Evolutionary conservation across 1,140 invertebrate genomes (phyloP).

Genomic region (Caenorhabditis latens): DNA sequence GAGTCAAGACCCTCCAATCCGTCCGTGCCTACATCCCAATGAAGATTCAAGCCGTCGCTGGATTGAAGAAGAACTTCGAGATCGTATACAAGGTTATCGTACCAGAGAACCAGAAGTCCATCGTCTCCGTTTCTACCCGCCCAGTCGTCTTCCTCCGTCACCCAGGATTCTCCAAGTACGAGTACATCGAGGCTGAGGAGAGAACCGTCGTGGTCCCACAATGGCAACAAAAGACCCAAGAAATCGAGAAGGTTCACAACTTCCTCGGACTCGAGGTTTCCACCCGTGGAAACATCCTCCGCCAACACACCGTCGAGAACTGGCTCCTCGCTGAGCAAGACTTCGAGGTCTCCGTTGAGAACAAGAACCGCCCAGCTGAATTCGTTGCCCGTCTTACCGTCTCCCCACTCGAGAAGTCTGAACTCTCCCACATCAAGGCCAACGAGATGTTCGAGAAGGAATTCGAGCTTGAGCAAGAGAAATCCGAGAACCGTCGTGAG

Average conservation of each 20-base stretch:
- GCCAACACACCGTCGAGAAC: conserved; percentile 20
- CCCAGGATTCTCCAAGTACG: conserved; percentile 54
- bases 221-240: conserved; percentile 32
- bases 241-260: conserved; percentile 1
- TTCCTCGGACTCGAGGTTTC: conserved; percentile 25
- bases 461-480: conserved; percentile 50
- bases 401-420: conserved; percentile 18
- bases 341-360: conserved; percentile 38
- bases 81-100: conserved; percentile 57
- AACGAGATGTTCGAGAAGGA: conserved; percentile 54
- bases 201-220: conserved; percentile 62
- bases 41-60: conserved; percentile 58
- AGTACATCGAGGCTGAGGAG: conserved; percentile 67
- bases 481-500: conserved; percentile 58
- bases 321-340: conserved; percentile 59
- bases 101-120: conserved; percentile 59
- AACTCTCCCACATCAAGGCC: conserved; percentile 3
- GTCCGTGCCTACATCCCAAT: conserved; percentile 66
- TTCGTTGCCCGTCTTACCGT: conserved; percentile 12
- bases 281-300: conserved; percentile 49
- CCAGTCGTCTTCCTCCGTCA: conserved; percentile 66
- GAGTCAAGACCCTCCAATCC: conserved; percentile 67
- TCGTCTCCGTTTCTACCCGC: conserved; percentile 60
- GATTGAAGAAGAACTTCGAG: conserved; percentile 22
- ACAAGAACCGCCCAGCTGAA: conserved; percentile 42